Evolutionary conservation across 2,797 vertebrate species (phyloP), one percentile per base, ranked within the genome.

Genomic region (Anisognathus igniventris): DNA sequence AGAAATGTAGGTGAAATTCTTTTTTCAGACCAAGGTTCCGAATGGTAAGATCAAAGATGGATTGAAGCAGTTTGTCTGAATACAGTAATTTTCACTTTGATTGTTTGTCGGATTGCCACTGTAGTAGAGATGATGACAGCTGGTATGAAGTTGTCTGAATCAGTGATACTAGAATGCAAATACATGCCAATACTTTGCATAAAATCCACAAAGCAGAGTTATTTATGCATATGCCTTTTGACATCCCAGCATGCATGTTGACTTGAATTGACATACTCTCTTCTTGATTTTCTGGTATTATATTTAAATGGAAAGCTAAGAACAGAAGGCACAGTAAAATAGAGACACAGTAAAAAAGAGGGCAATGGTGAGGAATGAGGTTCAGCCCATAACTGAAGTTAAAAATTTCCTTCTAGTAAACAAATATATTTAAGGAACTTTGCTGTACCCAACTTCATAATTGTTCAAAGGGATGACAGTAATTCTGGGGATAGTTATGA

Each of bases 121-220:
- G 60, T 53, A 88, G 57, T 54, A 82, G 64, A 86, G 45, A 85
- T 81, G 70, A 84, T 94, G 95, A 93, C 79, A 95, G 86, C 65
- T 94, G 48, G 58, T 75, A 86, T 71, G 90, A 92, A 95, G 76
- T 54, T 91, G 72, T 94, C 86, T 84, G 90, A 95, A 95, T 92
- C 91, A 92, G 80, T 91, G 86, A 79, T 75, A 79, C 21, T 30
- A 42, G 61, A 93, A 90, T 30, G 33, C 57, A 96, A 95, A 95
- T 88, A 68, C 37, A 45, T 81, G 66, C 61, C 61, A 73, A 85
- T 72, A 68, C 50, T 90, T 96, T 67, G 50, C 90, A 95, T 93
- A 89, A 96, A 91, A 86, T 81, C 30, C 44, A 61, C 60, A 93
- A 94, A 90, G 70, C 53, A 39, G 44, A 95, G 78, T 56, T 84